Conservation (phyloP, 2,113 vertebrate species). For the Dendrocopos noguchii region DNA sequence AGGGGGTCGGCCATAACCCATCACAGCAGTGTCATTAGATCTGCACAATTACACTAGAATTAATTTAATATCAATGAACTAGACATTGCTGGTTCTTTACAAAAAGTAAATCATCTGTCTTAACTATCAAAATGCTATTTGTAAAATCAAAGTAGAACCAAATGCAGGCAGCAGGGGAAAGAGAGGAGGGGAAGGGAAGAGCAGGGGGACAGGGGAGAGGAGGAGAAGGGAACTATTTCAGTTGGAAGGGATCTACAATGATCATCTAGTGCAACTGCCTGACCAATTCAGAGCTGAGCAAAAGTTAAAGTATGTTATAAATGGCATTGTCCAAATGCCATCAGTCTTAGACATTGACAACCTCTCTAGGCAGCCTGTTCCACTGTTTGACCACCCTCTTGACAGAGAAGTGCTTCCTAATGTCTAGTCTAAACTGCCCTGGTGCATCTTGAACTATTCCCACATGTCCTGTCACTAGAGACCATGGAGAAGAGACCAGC, state of each 20-base stretch:
- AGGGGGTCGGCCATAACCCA: no score
- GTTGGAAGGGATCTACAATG: no score
- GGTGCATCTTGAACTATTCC: background rate
- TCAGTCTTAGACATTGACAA: background rate
- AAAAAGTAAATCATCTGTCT: background rate
- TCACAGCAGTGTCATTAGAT: background rate
- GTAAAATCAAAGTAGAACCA: background rate
- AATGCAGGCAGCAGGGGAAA: background rate
- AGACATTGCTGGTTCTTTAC: background rate
- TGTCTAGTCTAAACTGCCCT: background rate
- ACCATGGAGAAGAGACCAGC: background rate
- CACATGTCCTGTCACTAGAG: background rate
- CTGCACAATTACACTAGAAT: accelerated
- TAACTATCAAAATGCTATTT: background rate
- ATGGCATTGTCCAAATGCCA: no score
- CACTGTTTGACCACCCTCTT: background rate
- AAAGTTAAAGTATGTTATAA: no score
- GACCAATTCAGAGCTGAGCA: no score
- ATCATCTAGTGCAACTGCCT: no score
- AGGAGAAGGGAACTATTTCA: no score
- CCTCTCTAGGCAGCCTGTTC: background rate
- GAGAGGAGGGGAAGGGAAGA: no score
- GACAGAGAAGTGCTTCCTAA: background rate
- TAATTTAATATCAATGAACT: background rate
- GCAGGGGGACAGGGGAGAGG: no score